phyloP scores from a whole-genome alignment of 2,113 vertebrate genomes.

The Calidris pygmaea region DNA sequence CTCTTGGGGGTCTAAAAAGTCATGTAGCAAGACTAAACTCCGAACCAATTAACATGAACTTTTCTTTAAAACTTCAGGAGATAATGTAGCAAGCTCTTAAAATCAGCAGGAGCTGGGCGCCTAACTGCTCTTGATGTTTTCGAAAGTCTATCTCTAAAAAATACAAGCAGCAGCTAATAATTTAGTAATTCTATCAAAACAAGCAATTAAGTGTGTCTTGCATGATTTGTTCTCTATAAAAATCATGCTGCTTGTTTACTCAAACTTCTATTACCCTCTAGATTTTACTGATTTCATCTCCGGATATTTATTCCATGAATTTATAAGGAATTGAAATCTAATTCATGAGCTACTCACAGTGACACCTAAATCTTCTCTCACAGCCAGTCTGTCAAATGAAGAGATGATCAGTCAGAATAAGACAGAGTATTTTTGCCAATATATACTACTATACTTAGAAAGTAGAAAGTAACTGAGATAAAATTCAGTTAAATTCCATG shows the following conservation, averaged over 20 bases:
- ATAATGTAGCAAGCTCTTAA: conserved; percentile 7
- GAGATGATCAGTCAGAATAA: conserved; percentile 1
- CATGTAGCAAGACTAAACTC: neutral
- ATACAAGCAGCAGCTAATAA: conserved; percentile 36
- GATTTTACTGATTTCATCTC: conserved; percentile 41
- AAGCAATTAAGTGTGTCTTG: conserved; percentile 54
- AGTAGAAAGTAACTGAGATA: neutral
- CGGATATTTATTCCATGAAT: conserved; percentile 1
- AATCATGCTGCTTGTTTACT: conserved; percentile 59
- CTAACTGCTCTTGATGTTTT: neutral
- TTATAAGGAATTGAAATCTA: conserved; percentile 30
- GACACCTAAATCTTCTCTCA: conserved; percentile 36
- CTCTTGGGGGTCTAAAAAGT: neutral
- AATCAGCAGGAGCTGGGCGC: neutral
- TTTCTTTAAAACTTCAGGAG: conserved; percentile 11
- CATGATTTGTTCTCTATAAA: conserved; percentile 55
- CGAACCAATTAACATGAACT: conserved; percentile 8
- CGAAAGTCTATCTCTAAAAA: conserved; percentile 18
- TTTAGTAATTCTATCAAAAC: conserved; percentile 49
- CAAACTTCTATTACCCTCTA: conserved; percentile 36
- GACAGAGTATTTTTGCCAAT: neutral
- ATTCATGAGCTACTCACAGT: conserved; percentile 15
- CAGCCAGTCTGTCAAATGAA: neutral
- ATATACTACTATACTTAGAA: neutral
- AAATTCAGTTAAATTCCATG: neutral